Evolutionary conservation across 2,797 vertebrate species (phyloP).

Genomic region (Xenopus petersii): DNA sequence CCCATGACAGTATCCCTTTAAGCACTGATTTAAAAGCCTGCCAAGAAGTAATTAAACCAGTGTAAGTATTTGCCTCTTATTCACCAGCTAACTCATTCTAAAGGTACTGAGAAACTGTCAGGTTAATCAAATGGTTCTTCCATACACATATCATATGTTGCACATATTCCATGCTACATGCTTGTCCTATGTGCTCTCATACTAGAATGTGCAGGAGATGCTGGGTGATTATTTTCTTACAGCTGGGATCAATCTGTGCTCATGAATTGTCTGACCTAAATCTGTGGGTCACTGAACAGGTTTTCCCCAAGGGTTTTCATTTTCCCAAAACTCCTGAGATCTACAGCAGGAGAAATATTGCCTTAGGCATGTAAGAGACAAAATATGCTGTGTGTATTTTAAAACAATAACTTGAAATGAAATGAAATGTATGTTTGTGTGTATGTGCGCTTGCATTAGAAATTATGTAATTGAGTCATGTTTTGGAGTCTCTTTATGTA

Average conservation of each 20-base stretch:
- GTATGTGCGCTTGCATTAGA: too few species aligned
- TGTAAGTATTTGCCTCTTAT: too few species aligned
- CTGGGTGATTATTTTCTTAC: not conserved
- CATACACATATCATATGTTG: too few species aligned
- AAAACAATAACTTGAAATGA: not conserved
- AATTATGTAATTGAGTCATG: too few species aligned
- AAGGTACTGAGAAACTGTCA: too few species aligned
- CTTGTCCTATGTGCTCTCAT: not conserved
- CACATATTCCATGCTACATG: not conserved
- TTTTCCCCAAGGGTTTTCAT: conserved; percentile 13
- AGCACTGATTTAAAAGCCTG: too few species aligned
- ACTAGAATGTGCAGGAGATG: not conserved
- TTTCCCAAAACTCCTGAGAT: conserved; percentile 25
- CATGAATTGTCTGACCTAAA: conserved; percentile 29
- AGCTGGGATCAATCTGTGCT: conserved; percentile 1
- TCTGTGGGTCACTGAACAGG: conserved; percentile 29
- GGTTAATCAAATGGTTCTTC: too few species aligned
- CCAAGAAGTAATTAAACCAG: too few species aligned
- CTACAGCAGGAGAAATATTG: conserved; percentile 4
- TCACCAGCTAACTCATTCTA: too few species aligned
- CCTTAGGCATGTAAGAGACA: conserved; percentile 8
- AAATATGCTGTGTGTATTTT: not conserved
- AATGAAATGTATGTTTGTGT: too few species aligned
- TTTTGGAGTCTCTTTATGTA: too few species aligned
- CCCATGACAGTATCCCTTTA: too few species aligned